These are phyloP conservation scores for Gavialis gangeticus DNA, from an alignment of 2,113 vertebrate genomes.

Conservation along the genomic window DNA sequence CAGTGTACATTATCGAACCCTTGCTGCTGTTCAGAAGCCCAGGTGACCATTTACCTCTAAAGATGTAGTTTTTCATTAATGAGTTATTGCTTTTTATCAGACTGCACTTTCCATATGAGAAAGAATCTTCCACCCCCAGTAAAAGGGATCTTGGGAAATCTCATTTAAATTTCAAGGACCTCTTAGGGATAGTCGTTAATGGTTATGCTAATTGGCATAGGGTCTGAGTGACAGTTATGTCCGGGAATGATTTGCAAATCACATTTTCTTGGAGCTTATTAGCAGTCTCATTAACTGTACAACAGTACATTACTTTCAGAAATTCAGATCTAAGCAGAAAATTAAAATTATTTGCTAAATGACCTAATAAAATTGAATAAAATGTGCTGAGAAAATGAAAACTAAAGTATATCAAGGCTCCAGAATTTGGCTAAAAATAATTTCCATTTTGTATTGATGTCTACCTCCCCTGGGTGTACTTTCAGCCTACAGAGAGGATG, in stretches of 20 bases:
- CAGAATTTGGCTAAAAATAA: conserved; percentile 60
- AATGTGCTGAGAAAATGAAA: conserved; percentile 82
- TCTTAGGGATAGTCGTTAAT: conserved; percentile 75
- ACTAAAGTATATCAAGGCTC: conserved; percentile 45
- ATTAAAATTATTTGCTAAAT: conserved; percentile 88
- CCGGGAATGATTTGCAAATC: conserved; percentile 79
- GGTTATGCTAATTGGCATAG: conserved; percentile 75
- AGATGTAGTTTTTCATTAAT: conserved; percentile 32
- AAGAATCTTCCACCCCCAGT: conserved; percentile 28
- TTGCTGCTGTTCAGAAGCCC: background rate
- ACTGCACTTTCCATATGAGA: background rate
- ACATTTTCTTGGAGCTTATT: conserved; percentile 83
- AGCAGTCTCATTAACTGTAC: conserved; percentile 83
- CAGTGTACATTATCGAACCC: rapidly evolving
- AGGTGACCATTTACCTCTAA: conserved; percentile 22
- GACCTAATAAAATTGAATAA: conserved; percentile 83
- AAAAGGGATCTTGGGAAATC: conserved; percentile 67
- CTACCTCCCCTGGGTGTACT: conserved; percentile 2
- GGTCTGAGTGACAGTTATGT: conserved; percentile 82
- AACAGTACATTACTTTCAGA: conserved; percentile 84
- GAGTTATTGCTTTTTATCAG: conserved; percentile 38
- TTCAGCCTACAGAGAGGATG: conserved; percentile 22
- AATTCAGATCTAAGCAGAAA: conserved; percentile 87
- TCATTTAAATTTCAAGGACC: conserved; percentile 76
- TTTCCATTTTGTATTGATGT: background rate